Evolutionary conservation across 1,140 invertebrate species (phyloP), one percentile per base, ranked within the genome.

Genomic region (Medauroidea extradentata): DNA sequence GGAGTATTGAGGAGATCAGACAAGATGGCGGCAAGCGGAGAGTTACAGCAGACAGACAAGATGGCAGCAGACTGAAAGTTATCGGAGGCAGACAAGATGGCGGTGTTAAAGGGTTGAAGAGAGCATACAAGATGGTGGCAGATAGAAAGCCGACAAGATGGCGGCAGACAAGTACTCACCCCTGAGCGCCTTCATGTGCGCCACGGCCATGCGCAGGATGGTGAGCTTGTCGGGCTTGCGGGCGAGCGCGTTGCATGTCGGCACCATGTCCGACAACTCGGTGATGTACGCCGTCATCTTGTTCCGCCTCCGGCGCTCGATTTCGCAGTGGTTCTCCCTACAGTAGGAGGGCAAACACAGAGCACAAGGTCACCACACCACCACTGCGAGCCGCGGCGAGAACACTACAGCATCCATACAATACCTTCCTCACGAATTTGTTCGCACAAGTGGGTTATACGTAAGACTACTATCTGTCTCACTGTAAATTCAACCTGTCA

Each of bases 241-340:
- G 2, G 96, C 96, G 34, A 99, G 80, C 1, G 95, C 94, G 67
- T 90, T 95, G 78, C 96, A 99, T 63, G 97, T 98, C 67, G 97
- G 98, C 65, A 99, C 96, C 97, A 99, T 99, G 78, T 99, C 96
- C 59, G 95, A 98, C 61, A 99, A 83, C 81, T 99, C 98, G 64
- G 96, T 99, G 71, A 99, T 99, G 78, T 99, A 99, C 59, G 96
- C 93, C 59, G 97, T 99, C 98, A 99, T 99, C 86, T 99, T 99
- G 81, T 99, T 99, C 59, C 98, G 84, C 64, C 98, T 82, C 60
- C 97, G 83, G 64, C 98, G 83, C 78, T 99, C 98, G 74, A 99
- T 99, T 80, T 99, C 98, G 81, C 96, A 98, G 81, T 99, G 98
- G 78, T 99, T 99, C 83, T 99, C 98, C 75, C 96, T 90, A 78